Base-by-base conservation (phyloP, 1,140 invertebrate species). In the Penaeus chinensis region DNA sequence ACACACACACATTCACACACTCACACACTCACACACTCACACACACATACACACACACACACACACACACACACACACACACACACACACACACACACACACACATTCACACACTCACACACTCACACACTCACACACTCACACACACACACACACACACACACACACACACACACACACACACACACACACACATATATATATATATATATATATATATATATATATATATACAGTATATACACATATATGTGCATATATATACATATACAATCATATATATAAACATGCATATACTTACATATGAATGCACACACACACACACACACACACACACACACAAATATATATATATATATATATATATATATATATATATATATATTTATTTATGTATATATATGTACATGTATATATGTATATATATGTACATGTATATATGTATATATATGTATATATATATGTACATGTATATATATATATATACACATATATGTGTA, bases 181-280 rank as follows among this genome's bases (percentile, higher is more conserved):
- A 54, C 11, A 54, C 11, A 54, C 11, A 54, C 11, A 54, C 11
- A 54, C 11, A 16, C 11, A 54, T 0, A 16, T 16, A 54, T 13
- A 54, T 54, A 54, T 54, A 54, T 54, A 54, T 54, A 54, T 11
- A 54, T 11, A 54, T 54, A 54, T 11, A 54, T 54, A 54, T 11
- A 54, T 54, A 54, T 11, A 54, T 54, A 54, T 11, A 54, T 1
- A 54, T 13, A 54, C 47, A 54, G 20, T 74, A 74, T 74, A 74
- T 74, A 74, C 32, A 74, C 32, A 27, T 74, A 74, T 74, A 74
- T 74, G 32, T 74, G 37, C 37, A 74, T 74, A 74, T 74, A 74
- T 74, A 74, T 74, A 74, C 37, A 74, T 74, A 74, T 54, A 13
- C 2, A 54, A 37, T 32, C 37, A 32, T 74, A 74, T 74, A 32